Conservation (phyloP, 2,888 invertebrate genomes). For the Callyntrura guangdongensis region DNA sequence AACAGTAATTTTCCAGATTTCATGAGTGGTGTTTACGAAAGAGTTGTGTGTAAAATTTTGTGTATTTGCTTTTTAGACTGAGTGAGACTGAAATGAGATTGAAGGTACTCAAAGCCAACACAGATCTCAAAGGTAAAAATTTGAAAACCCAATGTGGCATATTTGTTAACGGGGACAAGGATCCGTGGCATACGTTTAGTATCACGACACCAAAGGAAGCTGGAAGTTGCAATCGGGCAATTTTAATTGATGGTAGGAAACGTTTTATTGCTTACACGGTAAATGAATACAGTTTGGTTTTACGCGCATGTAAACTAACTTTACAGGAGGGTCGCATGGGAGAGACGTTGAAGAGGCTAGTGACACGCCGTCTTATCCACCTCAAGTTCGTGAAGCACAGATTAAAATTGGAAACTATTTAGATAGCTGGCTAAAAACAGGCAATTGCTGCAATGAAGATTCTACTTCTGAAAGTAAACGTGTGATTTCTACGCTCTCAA, state of each 20-base stretch:
- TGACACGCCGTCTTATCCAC: constrained; percentile 53
- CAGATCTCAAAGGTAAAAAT: constrained; percentile 65
- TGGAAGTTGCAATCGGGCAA: constrained; percentile 71
- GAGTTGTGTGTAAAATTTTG: too few species aligned
- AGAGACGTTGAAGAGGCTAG: constrained; percentile 66
- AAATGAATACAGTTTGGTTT: background rate
- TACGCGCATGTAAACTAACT: background rate
- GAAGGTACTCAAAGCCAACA: constrained; percentile 66
- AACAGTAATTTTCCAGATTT: background rate
- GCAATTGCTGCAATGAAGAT: constrained; percentile 71
- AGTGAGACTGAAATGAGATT: constrained; percentile 71
- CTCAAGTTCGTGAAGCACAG: constrained; percentile 65
- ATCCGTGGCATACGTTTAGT: constrained; percentile 66
- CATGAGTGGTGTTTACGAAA: background rate
- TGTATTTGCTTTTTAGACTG: constrained; percentile 35
- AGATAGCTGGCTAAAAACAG: constrained; percentile 67
- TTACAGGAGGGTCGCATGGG: constrained; percentile 69
- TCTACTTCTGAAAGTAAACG: constrained; percentile 14
- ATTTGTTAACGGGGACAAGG: constrained; percentile 71
- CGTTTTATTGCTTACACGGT: too few species aligned
- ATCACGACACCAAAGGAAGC: constrained; percentile 66
- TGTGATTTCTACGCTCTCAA: constrained; percentile 52
- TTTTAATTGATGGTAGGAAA: constrained; percentile 68
- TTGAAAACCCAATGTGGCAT: constrained; percentile 70
- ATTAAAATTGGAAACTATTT: constrained; percentile 61